These are phyloP conservation scores for Danio albolineatus DNA, from an alignment of 2,797 vertebrate genomes.

Conservation along the genomic window DNA sequence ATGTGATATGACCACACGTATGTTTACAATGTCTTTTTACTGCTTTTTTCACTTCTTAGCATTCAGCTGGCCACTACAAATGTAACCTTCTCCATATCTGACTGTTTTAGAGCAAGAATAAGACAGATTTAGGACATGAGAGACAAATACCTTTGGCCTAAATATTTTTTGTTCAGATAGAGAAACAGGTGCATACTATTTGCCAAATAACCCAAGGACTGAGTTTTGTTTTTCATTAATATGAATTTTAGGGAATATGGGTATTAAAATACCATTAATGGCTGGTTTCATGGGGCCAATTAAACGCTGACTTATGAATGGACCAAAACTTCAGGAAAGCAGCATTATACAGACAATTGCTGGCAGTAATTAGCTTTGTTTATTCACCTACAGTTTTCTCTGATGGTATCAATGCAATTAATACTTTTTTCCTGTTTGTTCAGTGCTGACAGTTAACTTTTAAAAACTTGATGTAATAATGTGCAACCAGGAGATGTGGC, in stretches of 20 bases:
- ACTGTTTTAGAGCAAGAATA: constrained; percentile 27
- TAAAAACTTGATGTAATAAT: not conserved
- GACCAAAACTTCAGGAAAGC: not conserved
- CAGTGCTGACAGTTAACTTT: not conserved
- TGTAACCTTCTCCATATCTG: constrained; percentile 4
- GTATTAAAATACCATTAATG: not conserved
- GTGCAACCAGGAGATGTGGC: not conserved
- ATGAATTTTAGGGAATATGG: not conserved
- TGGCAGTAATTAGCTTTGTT: not conserved
- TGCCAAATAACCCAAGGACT: not conserved
- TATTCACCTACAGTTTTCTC: not conserved
- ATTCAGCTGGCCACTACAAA: not conserved
- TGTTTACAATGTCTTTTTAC: too few relatives aligned
- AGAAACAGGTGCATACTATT: not conserved
- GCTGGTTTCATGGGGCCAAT: too few relatives aligned
- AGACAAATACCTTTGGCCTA: not conserved
- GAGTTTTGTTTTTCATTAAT: not conserved
- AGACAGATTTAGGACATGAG: constrained; percentile 13
- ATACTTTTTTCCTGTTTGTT: not conserved
- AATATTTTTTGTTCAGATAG: not conserved
- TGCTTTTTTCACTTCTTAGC: not conserved
- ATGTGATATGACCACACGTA: too few relatives aligned
- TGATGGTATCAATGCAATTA: not conserved
- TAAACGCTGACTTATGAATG: not conserved
- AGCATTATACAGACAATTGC: not conserved